A percentile compares a stretch with the other conserved stretches of the same genome.
These are phyloP conservation scores for Salpingus planirostris DNA, from an alignment of 2,888 invertebrate species.

Conservation along the genomic window DNA sequence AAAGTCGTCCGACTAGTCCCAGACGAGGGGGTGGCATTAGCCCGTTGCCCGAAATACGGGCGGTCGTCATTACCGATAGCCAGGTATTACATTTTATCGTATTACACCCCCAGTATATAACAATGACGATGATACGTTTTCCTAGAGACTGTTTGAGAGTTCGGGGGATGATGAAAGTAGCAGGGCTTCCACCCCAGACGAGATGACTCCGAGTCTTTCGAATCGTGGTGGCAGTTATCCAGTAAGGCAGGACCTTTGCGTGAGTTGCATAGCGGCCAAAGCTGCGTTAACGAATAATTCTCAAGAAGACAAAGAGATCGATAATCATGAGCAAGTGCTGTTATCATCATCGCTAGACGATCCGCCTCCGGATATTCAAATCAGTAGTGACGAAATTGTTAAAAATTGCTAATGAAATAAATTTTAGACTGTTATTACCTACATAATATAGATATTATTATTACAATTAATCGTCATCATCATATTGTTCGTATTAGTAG, in stretches of 20 bases:
- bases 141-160: constrained; percentile 40
- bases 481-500: too few relatives aligned
- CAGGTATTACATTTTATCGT: too few relatives aligned
- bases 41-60: constrained; percentile 40
- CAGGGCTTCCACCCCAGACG: constrained; percentile 56
- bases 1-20: constrained; percentile 29
- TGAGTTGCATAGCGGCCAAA: constrained; percentile 34
- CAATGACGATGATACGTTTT: too few relatives aligned
- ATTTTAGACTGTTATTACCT: too few relatives aligned
- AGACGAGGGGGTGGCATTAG: constrained; percentile 34
- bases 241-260: constrained; percentile 33
- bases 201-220: constrained; percentile 49
- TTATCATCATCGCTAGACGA: too few relatives aligned
- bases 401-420: too few relatives aligned
- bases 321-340: constrained; percentile 7
- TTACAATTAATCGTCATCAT: too few relatives aligned
- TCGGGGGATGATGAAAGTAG: constrained; percentile 48
- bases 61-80: constrained; percentile 33
- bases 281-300: constrained; percentile 15
- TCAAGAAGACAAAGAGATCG: constrained; percentile 6
- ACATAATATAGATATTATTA: too few relatives aligned
- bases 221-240: constrained; percentile 21
- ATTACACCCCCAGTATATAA: too few relatives aligned
- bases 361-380: too few relatives aligned
- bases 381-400: too few relatives aligned